Percentiles rank a stretch among this genome's conserved stretches.
Evolutionary conservation across 2,113 vertebrate genomes (phyloP).

Genomic region (Rhea americana): DNA sequence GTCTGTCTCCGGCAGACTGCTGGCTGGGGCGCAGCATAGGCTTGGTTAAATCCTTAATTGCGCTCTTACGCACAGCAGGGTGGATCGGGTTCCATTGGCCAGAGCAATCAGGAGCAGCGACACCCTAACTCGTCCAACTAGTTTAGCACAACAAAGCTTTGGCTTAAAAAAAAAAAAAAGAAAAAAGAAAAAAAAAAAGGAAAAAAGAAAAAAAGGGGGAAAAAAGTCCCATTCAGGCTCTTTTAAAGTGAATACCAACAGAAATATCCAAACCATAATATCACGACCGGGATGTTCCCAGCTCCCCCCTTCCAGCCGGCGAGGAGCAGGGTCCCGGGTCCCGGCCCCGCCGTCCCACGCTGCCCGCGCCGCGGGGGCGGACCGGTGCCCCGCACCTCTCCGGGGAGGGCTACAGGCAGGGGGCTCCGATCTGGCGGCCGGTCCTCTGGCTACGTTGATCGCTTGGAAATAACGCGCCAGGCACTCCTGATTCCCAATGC

Average conservation of each 20-base stretch:
- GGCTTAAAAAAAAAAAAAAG: slow-evolving; percentile 19
- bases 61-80: slow-evolving; percentile 99
- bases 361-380: neutral
- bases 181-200: neutral
- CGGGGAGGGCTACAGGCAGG: neutral
- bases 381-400: neutral
- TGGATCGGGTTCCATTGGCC: slow-evolving; percentile 99
- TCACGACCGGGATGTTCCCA: neutral
- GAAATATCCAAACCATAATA: neutral
- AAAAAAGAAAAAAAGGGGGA: neutral
- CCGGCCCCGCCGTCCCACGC: neutral
- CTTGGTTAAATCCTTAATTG: slow-evolving; percentile 99
- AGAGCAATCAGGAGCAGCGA: slow-evolving; percentile 86
- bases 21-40: slow-evolving; percentile 92
- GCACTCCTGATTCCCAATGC: neutral
- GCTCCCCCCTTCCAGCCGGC: neutral
- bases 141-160: slow-evolving; percentile 87
- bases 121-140: slow-evolving; percentile 93
- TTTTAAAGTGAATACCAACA: slow-evolving; percentile 31
- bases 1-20: slow-evolving; percentile 89
- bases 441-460: neutral
- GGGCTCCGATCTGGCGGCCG: neutral
- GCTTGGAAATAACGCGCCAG: neutral
- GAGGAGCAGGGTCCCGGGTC: neutral
- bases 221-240: slow-evolving; percentile 12